phyloP scores from a whole-genome alignment of 2,888 invertebrate genomes.

The Agrotis ipsilon region DNA sequence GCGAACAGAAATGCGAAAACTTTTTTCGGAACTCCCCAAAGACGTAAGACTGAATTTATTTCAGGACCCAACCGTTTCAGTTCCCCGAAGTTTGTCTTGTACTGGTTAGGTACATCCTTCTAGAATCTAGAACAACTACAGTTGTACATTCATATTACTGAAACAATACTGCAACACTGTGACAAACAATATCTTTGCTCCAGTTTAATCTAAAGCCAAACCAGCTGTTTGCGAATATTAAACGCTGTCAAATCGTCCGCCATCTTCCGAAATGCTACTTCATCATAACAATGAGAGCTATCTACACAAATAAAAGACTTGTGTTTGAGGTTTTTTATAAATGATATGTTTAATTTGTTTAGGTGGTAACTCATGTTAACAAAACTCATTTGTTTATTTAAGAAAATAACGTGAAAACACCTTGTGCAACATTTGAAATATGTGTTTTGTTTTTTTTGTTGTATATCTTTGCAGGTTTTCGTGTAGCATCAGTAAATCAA shows the following conservation, averaged over 20 bases:
- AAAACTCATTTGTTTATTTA: background rate
- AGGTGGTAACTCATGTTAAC: background rate
- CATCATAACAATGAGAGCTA: slow-evolving; percentile 38
- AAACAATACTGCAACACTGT: slow-evolving; percentile 28
- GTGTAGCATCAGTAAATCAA: slow-evolving; percentile 39
- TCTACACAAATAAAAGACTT: background rate
- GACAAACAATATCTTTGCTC: slow-evolving; percentile 26
- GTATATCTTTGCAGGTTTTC: slow-evolving; percentile 12
- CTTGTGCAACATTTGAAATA: background rate
- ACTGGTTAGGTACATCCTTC: slow-evolving; percentile 9
- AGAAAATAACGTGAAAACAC: background rate
- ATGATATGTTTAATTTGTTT: background rate
- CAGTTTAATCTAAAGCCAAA: slow-evolving; percentile 61
- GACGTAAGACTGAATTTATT: slow-evolving; percentile 38
- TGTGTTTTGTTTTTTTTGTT: slow-evolving; percentile 13
- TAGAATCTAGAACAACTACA: slow-evolving; percentile 8
- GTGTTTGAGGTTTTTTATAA: slow-evolving; percentile 1
- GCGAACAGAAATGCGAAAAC: slow-evolving; percentile 42
- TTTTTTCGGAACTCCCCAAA: slow-evolving; percentile 41
- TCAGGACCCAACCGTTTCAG: slow-evolving; percentile 19
- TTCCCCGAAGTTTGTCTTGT: slow-evolving; percentile 26
- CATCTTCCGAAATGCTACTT: slow-evolving; percentile 35
- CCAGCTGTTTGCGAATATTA: slow-evolving; percentile 65
- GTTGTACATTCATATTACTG: slow-evolving; percentile 13
- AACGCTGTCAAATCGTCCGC: slow-evolving; percentile 58